These are phyloP conservation scores for Oceanites oceanicus DNA, from an alignment of 2,113 vertebrate species.

Conservation along the genomic window DNA sequence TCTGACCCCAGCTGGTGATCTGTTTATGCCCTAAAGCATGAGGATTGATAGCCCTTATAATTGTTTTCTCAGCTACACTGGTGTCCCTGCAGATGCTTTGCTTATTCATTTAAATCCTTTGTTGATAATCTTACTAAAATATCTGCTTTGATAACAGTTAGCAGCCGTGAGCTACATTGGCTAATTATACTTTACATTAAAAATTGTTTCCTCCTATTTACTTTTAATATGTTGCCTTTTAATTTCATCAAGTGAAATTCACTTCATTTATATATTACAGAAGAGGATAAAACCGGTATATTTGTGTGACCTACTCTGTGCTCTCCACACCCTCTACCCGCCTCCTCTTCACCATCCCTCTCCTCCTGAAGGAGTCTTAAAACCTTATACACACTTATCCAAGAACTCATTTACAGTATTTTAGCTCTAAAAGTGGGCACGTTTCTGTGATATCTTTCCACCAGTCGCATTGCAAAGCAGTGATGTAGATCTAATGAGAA, in stretches of 20 bases:
- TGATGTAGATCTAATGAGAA: not conserved
- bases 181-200: slow-evolving; percentile 53
- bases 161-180: not conserved
- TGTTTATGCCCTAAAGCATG: slow-evolving; percentile 70
- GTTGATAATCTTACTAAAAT: slow-evolving; percentile 50
- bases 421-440: not conserved
- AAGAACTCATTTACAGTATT: not conserved
- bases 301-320: not conserved
- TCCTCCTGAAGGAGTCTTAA: not conserved
- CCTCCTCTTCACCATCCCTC: not conserved
- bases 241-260: not conserved
- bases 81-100: slow-evolving; percentile 35
- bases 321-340: not conserved
- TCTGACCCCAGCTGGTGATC: slow-evolving; percentile 73
- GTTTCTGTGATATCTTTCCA: not conserved
- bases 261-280: not conserved
- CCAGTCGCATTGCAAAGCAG: not conserved
- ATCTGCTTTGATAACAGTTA: slow-evolving; percentile 27
- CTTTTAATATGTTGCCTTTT: slow-evolving; percentile 48
- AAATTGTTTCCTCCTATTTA: slow-evolving; percentile 31
- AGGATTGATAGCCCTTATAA: slow-evolving; percentile 69
- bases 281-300: not conserved
- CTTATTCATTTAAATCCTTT: slow-evolving; percentile 53
- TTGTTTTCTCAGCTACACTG: slow-evolving; percentile 60
- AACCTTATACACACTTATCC: not conserved